A percentile compares a stretch with the other conserved stretches of the same genome.
phyloP scores from a whole-genome alignment of 2,113 vertebrate genomes.

The Callopanchax toddi region DNA sequence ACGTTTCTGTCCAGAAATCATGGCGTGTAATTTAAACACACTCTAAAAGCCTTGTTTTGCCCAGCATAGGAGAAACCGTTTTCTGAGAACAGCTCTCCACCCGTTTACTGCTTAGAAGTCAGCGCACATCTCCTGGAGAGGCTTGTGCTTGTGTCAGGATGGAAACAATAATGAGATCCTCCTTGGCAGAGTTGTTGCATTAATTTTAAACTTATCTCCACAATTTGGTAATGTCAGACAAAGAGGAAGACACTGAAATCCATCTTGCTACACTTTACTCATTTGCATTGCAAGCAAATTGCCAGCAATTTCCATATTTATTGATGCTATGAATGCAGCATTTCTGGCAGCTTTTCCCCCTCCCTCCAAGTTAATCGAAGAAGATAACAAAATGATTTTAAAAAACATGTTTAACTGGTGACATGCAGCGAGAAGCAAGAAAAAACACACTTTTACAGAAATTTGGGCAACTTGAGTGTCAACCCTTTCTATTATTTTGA shows the following conservation, averaged over 20 bases:
- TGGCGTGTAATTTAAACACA: too few relatives aligned
- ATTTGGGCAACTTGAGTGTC: neutral
- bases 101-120: neutral
- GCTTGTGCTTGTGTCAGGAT: neutral
- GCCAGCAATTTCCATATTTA: neutral
- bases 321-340: neutral
- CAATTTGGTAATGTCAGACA: neutral
- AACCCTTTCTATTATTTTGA: neutral
- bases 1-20: too few relatives aligned
- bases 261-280: neutral
- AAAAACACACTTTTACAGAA: neutral
- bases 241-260: neutral
- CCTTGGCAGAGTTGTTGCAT: neutral
- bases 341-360: neutral
- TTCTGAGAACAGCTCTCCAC: neutral
- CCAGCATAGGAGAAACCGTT: neutral
- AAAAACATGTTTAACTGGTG: neutral
- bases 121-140: neutral
- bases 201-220: neutral
- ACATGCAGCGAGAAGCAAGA: neutral
- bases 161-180: neutral
- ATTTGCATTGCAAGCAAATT: neutral
- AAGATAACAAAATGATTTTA: neutral
- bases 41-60: too few relatives aligned
- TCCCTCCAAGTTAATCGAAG: neutral